phyloP scores from a whole-genome alignment of 1,140 invertebrate genomes.

The Pogonomyrmex californicus region DNA sequence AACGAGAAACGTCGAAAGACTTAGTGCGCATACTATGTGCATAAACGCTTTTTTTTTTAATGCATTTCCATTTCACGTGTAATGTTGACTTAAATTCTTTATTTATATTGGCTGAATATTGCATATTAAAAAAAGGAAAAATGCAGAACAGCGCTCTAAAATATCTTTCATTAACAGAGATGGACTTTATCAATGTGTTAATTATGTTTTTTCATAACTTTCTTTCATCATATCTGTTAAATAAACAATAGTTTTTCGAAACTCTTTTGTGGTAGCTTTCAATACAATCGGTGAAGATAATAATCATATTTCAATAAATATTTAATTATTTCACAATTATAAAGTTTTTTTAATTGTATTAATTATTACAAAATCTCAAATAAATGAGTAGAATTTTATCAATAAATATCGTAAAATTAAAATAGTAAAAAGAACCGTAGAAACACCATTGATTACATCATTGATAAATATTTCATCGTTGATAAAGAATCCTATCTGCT shows the following conservation, averaged over 20 bases:
- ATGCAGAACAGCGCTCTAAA: neutral
- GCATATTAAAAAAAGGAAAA: neutral
- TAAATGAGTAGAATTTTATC: neutral
- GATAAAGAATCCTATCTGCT: neutral
- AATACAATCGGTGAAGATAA: neutral
- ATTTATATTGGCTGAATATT: neutral
- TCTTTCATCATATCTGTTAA: neutral
- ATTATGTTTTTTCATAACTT: neutral
- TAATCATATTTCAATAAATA: neutral
- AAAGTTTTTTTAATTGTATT: neutral
- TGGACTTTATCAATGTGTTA: neutral
- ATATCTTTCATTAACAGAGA: neutral
- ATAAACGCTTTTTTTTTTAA: neutral
- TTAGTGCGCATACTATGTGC: too few relatives aligned
- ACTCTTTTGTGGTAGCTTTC: neutral
- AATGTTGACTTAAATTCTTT: neutral
- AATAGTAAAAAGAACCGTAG: neutral
- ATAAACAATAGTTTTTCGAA: neutral
- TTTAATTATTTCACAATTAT: slow-evolving; percentile 13
- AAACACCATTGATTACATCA: neutral
- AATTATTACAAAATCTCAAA: neutral
- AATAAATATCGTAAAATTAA: neutral
- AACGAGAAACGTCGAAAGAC: neutral
- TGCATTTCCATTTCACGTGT: neutral
- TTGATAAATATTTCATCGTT: neutral